A percentile compares a stretch with the other conserved stretches of the same genome.
Conservation (phyloP, 2,797 vertebrate species). For the Nothura maculosa region DNA sequence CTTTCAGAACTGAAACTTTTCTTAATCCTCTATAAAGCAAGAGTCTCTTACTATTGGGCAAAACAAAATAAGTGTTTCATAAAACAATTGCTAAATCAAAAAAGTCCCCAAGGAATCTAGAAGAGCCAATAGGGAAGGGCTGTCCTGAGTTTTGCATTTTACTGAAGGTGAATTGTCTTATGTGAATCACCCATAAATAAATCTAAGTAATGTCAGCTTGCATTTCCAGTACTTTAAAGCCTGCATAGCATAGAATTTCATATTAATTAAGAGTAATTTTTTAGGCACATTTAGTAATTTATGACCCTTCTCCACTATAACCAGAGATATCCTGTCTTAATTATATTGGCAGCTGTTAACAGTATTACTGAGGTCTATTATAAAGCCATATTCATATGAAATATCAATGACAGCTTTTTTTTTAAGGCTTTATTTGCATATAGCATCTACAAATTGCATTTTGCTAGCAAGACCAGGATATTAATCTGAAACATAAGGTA, state of each 20-base stretch:
- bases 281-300: conserved; percentile 17
- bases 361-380: background rate
- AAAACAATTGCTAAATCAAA: background rate
- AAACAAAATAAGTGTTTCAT: background rate
- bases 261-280: background rate
- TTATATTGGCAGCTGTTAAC: background rate
- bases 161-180: background rate
- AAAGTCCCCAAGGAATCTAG: background rate
- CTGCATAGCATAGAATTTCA: background rate
- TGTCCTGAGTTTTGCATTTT: background rate
- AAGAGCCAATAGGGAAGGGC: background rate
- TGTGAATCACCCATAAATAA: background rate
- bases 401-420: background rate
- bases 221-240: background rate
- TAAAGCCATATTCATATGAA: background rate
- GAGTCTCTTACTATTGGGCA: background rate
- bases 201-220: background rate
- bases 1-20: background rate
- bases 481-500: background rate
- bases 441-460: background rate
- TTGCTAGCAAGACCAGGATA: background rate
- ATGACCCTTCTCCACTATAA: background rate
- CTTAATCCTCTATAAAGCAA: background rate
- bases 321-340: background rate
- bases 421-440: background rate